Evolutionary conservation across 2,797 vertebrate species (phyloP), one percentile per base, ranked within the genome.

Genomic region (Myiotriccus ornatus): DNA sequence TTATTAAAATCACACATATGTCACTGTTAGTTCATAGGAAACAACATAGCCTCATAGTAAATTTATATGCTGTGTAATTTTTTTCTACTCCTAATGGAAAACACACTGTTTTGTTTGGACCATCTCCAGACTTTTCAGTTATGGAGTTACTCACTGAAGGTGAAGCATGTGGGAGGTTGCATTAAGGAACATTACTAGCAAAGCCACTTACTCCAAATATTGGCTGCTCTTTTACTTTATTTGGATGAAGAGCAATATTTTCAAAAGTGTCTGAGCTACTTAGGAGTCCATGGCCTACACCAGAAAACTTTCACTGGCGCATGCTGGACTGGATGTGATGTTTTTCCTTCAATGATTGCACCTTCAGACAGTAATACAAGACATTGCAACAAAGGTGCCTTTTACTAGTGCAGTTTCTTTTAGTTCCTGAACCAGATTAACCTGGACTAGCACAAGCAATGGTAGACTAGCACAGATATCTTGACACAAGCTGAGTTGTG

Each of bases 31-130:
- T 81, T 95, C 89, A 81, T 34, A 83, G 76, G 78, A 90, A 93
- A 92, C 21, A 92, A 80, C 68, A 81, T 59, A 50, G 84, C 43
- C 94, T 89, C 64, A 39, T 47, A 92, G 81, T 80, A 93, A 92
- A 94, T 95, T 89, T 93, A 95, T 87, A 90, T 2, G 2, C 78
- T 11, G 8, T 76, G 41, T 53, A 50, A 41, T 62, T 82, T 84
- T 96, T 94, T 86, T 64, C 70, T 73, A 62, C 57, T 78, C 62
- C 56, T 95, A 95, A 96, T 95, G 90, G 81, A 95, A 97, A 95
- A 57, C 93, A 96, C 64, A 81, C 70, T 87, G 73, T 87, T 97
- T 93, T 90, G 53, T 81, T 94, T 95, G 96, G 95, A 77, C 32
- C 13, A 14, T 13, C 53, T 89, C 96, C 95, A 95, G 69, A 70